Conservation (phyloP, 2,888 invertebrate species). For the Dolichopus griseipennis region DNA sequence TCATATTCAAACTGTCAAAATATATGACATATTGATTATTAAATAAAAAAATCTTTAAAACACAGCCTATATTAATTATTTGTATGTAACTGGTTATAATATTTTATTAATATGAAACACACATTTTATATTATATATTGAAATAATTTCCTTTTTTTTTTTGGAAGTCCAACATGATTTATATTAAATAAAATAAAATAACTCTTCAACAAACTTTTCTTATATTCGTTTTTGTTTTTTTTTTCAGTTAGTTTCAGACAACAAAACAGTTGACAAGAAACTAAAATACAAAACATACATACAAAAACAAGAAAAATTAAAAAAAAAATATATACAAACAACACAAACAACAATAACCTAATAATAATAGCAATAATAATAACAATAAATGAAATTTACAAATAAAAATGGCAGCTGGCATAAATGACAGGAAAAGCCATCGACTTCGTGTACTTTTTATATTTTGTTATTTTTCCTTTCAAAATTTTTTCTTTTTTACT, state of each 20-base stretch:
- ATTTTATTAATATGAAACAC: no score
- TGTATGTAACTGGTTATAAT: no score
- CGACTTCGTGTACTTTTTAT: background rate
- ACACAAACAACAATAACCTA: background rate
- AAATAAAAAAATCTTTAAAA: no score
- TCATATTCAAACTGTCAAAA: no score
- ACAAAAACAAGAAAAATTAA: background rate
- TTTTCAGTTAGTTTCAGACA: no score
- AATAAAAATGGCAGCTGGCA: background rate
- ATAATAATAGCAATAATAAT: background rate
- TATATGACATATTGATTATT: no score
- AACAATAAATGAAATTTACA: background rate
- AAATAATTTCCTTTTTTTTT: background rate
- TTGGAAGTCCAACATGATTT: background rate
- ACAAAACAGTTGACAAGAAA: background rate
- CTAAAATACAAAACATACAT: background rate
- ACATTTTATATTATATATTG: background rate
- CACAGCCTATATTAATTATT: no score
- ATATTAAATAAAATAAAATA: background rate
- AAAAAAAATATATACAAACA: no score
- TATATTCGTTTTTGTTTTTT: background rate
- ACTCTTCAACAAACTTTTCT: background rate
- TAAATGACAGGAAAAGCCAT: slow-evolving; percentile 1
- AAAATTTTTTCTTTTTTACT: no score
- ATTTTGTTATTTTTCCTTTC: background rate